Evolutionary conservation across 2,113 vertebrate genomes (phyloP).

Genomic region (Melanostigma gelatinosum): DNA sequence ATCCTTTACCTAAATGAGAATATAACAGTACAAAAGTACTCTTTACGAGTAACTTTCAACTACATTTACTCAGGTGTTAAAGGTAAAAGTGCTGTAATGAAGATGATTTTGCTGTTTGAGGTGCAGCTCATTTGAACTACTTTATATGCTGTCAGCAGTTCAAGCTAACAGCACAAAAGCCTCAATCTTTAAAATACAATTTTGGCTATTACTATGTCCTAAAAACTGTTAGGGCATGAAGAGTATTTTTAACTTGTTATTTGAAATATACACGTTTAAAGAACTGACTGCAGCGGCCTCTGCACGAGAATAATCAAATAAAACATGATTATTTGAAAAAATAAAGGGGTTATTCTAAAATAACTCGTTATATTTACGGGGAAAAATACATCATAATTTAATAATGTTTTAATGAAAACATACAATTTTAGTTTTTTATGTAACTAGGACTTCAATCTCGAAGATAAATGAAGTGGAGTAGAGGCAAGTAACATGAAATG

Average conservation of each 20-base stretch:
- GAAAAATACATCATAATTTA: not conserved
- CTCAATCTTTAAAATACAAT: not conserved
- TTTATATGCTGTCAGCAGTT: not conserved
- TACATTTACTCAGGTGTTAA: not conserved
- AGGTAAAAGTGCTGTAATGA: not conserved
- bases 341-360: not conserved
- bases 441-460: not conserved
- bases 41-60: not conserved
- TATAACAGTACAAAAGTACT: not conserved
- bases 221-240: not conserved
- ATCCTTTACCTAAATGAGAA: not conserved
- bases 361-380: not conserved
- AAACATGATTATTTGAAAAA: not conserved
- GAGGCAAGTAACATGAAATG: not conserved
- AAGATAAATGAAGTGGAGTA: not conserved
- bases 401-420: no score
- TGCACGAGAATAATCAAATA: not conserved
- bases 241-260: not conserved
- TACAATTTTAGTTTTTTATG: no score
- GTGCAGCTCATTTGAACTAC: not conserved
- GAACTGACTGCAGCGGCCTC: not conserved
- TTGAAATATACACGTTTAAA: not conserved
- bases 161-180: not conserved
- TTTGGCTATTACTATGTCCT: not conserved
- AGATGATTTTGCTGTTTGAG: not conserved